Evolutionary conservation across 2,888 invertebrate species (phyloP).

Genomic region (Megastigmus dorsalis): DNA sequence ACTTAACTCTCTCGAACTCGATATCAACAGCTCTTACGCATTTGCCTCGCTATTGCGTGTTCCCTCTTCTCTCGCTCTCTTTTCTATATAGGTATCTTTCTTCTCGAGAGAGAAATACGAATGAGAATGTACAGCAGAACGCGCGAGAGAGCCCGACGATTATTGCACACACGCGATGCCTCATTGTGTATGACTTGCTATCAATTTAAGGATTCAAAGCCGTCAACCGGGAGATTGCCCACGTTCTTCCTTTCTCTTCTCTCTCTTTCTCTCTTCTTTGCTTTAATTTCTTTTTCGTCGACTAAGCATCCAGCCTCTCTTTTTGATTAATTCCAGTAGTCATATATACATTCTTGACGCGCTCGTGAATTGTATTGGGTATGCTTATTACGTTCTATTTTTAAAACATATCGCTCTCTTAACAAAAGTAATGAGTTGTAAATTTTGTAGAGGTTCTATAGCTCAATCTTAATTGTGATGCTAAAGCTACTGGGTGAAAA

Average conservation of each 20-base stretch:
- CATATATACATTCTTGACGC: too few species aligned
- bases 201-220: constrained; percentile 72
- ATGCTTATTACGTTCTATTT: constrained; percentile 6
- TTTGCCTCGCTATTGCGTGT: too few species aligned
- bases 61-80: too few species aligned
- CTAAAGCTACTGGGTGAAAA: too few species aligned
- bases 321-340: too few species aligned
- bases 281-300: constrained; percentile 12
- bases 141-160: too few species aligned
- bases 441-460: not conserved
- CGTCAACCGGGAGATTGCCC: constrained; percentile 55
- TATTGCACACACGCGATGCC: not conserved
- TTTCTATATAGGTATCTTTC: too few species aligned
- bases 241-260: constrained; percentile 48
- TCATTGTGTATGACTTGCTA: constrained; percentile 73
- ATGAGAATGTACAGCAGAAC: too few species aligned
- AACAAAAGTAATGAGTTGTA: constrained; percentile 1
- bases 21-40: too few species aligned
- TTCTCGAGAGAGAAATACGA: too few species aligned
- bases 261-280: constrained; percentile 57
- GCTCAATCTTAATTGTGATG: not conserved
- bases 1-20: too few species aligned
- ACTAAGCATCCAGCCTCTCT: not conserved
- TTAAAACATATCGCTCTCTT: not conserved
- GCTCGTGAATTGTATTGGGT: too few species aligned